A percentile compares a stretch with the other conserved stretches of the same genome.
phyloP scores from a whole-genome alignment of 2,113 vertebrate genomes.

The Hypocryptadius cinnamomeus region DNA sequence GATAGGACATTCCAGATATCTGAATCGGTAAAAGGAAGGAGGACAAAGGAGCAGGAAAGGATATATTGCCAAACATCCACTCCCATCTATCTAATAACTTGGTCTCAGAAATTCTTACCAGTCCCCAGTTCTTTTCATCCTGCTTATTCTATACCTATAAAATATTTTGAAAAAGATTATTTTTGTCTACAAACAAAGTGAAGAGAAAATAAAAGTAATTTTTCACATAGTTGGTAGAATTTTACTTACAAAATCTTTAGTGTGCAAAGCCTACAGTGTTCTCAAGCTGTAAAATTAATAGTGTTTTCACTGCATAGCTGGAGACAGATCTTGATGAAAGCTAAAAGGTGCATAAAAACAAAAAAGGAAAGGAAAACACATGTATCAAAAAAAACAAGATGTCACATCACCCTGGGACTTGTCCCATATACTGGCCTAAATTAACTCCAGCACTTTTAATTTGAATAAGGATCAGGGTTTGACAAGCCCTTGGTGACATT shows the following conservation, averaged over 20 bases:
- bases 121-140: neutral
- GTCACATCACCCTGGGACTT: rapidly evolving
- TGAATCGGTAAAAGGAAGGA: neutral
- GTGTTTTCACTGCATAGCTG: neutral
- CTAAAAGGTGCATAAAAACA: neutral
- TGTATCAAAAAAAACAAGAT: neutral
- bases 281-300: neutral
- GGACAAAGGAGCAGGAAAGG: neutral
- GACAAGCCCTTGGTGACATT: neutral
- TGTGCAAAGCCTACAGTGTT: neutral
- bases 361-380: neutral
- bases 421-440: neutral
- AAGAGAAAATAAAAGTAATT: neutral
- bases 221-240: neutral
- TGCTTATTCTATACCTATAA: neutral
- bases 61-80: neutral
- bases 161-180: neutral
- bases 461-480: neutral
- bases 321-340: neutral
- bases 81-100: neutral
- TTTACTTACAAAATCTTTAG: neutral
- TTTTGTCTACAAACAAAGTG: neutral
- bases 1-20: neutral
- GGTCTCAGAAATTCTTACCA: neutral
- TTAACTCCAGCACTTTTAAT: neutral